Evolutionary conservation across 2,888 invertebrate genomes (phyloP).

Genomic region (Lasioglossum figueresi): DNA sequence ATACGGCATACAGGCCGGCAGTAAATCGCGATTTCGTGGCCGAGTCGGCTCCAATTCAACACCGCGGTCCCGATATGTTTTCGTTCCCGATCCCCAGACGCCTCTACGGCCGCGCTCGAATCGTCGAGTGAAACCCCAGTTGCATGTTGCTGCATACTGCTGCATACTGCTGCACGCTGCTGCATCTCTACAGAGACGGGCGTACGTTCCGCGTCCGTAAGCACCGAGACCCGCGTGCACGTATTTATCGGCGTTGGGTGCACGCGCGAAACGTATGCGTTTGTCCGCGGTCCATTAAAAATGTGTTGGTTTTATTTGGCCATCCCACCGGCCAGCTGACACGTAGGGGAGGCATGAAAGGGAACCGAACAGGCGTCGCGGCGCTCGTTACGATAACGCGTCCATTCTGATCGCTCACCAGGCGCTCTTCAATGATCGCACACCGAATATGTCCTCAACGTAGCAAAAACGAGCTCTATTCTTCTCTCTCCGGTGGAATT

Average conservation of each 20-base stretch:
- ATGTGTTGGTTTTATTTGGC: constrained; percentile 76
- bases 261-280: constrained; percentile 62
- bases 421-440: constrained; percentile 27
- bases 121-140: constrained; percentile 12
- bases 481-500: background rate
- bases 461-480: background rate
- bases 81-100: constrained; percentile 52
- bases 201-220: background rate
- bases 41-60: constrained; percentile 34
- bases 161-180: too few species aligned
- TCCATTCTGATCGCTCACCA: constrained; percentile 44
- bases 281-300: constrained; percentile 78
- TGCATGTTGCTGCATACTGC: background rate
- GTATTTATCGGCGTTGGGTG: constrained; percentile 22
- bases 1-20: background rate
- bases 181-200: background rate
- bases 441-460: background rate
- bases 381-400: constrained; percentile 50
- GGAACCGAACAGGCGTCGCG: constrained; percentile 49
- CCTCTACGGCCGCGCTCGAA: constrained; percentile 37
- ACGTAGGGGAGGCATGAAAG: constrained; percentile 52
- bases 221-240: background rate
- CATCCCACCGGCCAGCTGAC: constrained; percentile 60
- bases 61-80: constrained; percentile 58
- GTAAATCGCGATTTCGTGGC: constrained; percentile 16